phyloP scores from a whole-genome alignment of 2,113 vertebrate species.

The Sylvilagus bachmani region DNA sequence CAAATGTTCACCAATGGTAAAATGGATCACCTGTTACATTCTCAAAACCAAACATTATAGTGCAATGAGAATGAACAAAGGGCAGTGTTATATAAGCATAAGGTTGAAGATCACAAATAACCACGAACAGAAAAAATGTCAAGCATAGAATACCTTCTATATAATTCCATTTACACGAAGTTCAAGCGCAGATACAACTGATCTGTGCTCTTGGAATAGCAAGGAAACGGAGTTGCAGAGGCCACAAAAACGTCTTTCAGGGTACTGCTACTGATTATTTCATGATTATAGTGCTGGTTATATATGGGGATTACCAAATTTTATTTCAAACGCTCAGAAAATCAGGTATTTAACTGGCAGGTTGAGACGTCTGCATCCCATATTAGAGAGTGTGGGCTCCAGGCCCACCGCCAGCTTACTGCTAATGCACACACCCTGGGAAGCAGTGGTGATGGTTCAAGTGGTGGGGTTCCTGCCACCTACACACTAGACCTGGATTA shows the following conservation, averaged over 20 bases:
- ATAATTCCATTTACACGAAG: background rate
- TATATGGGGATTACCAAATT: background rate
- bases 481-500: too few species aligned
- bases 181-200: slow-evolving; percentile 2
- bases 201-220: background rate
- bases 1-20: background rate
- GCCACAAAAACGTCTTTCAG: background rate
- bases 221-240: background rate
- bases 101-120: background rate
- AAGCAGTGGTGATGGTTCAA: too few species aligned
- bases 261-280: background rate
- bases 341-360: background rate
- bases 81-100: background rate
- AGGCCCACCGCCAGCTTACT: too few species aligned
- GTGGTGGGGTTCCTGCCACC: too few species aligned
- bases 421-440: too few species aligned
- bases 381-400: too few species aligned
- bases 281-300: background rate
- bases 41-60: background rate
- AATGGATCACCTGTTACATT: background rate
- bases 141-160: background rate
- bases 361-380: too few species aligned
- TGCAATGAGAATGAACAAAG: slow-evolving; percentile 12
- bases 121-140: slow-evolving; percentile 8
- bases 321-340: slow-evolving; percentile 20